phyloP scores from a whole-genome alignment of 2,888 invertebrate species.

The Drosophila mayaguana region DNA sequence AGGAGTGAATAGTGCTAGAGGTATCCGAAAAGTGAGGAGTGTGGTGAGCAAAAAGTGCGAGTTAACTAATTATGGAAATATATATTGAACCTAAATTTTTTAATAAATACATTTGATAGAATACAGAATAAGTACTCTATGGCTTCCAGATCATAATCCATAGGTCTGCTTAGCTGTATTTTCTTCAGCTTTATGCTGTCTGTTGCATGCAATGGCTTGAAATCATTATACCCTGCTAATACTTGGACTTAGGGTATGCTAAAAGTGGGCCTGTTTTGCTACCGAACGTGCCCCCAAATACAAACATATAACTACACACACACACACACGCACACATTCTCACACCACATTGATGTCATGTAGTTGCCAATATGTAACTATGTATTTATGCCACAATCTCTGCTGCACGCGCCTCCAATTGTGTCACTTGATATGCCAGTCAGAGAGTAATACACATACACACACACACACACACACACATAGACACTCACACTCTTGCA shows the following conservation, averaged over 20 bases:
- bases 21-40: too few relatives aligned
- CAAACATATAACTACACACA: neutral
- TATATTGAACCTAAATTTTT: too few relatives aligned
- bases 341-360: conserved; percentile 7
- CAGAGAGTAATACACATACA: neutral
- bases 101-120: too few relatives aligned
- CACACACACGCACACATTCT: neutral
- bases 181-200: neutral
- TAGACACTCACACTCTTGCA: neutral
- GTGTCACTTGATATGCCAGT: conserved; percentile 34
- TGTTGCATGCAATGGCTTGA: neutral
- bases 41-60: too few relatives aligned
- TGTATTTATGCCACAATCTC: conserved; percentile 1
- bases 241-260: neutral
- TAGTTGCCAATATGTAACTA: conserved; percentile 5
- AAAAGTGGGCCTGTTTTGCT: conserved; percentile 64
- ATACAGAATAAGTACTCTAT: neutral
- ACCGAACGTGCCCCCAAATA: conserved; percentile 66
- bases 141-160: neutral
- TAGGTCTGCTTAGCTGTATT: too few relatives aligned
- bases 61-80: too few relatives aligned
- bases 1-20: neutral
- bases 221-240: neutral
- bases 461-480: neutral
- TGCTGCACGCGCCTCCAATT: conserved; percentile 33